Evolutionary conservation across 1,140 invertebrate species (phyloP).

Genomic region (Yoshiicerus persimilis): DNA sequence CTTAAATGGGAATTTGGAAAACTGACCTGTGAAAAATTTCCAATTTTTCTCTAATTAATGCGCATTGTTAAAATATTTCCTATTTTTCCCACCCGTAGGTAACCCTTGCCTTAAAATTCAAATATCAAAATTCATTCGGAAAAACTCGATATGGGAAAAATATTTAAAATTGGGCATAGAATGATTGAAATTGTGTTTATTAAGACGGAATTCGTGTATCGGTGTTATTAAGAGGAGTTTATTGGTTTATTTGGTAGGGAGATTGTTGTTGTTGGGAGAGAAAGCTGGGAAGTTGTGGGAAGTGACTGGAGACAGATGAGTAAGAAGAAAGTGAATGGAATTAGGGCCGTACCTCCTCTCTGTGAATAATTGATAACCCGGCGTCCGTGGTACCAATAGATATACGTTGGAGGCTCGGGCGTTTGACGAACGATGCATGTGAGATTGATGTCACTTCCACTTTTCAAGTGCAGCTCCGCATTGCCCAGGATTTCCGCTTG

Average conservation of each 20-base stretch:
- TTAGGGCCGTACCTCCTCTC: conserved; percentile 60
- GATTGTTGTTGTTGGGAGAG: neutral
- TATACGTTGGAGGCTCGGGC: conserved; percentile 83
- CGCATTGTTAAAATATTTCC: too few species aligned
- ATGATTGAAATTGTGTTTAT: too few species aligned
- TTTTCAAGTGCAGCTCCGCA: conserved; percentile 80
- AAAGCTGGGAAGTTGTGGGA: neutral
- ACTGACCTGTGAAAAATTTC: too few species aligned
- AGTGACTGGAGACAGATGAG: conserved; percentile 7
- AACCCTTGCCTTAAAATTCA: too few species aligned
- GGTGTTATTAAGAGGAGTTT: neutral
- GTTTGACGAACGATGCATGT: conserved; percentile 82
- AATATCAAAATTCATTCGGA: too few species aligned
- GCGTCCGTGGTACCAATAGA: conserved; percentile 86
- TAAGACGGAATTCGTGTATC: too few species aligned
- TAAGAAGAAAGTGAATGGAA: neutral
- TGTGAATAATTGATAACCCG: conserved; percentile 86
- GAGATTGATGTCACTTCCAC: conserved; percentile 85
- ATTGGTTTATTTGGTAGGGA: neutral
- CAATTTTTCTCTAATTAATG: too few species aligned
- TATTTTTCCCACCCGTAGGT: too few species aligned
- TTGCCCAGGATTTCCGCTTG: conserved; percentile 84
- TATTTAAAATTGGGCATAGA: too few species aligned
- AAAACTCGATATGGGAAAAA: too few species aligned
- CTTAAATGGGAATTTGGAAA: too few species aligned